Evolutionary conservation across 1,140 invertebrate species (phyloP).

Genomic region (Drosophila triauraria): DNA sequence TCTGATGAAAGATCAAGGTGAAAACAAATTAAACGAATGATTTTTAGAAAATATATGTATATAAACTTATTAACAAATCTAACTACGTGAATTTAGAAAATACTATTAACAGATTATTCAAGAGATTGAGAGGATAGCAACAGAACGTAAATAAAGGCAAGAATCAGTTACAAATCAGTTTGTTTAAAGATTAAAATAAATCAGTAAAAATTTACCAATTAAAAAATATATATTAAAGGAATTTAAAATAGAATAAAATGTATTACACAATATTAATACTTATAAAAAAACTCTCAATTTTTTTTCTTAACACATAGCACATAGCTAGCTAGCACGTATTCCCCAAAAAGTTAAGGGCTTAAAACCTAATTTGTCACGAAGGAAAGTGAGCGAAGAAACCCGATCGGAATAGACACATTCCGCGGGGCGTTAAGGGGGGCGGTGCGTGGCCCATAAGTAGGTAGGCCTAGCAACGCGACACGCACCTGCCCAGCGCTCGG

Average conservation of each 20-base stretch:
- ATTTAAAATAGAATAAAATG: background rate
- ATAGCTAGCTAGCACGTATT: slow-evolving; percentile 21
- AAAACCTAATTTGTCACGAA: slow-evolving; percentile 73
- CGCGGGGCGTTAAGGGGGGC: background rate
- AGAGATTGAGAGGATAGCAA: background rate
- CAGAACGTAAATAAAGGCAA: background rate
- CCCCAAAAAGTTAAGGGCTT: slow-evolving; percentile 35
- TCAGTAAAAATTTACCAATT: background rate
- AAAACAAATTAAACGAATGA: background rate
- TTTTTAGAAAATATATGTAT: background rate
- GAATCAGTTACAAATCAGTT: background rate
- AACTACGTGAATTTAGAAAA: no score
- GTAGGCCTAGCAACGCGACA: slow-evolving; percentile 55
- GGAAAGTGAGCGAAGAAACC: slow-evolving; percentile 6
- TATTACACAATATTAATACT: background rate
- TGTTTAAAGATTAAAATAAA: background rate
- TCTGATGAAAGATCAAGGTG: background rate
- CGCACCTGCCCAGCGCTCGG: slow-evolving; percentile 30
- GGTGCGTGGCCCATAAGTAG: slow-evolving; percentile 19
- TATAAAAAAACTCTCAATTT: background rate
- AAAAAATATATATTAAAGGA: background rate
- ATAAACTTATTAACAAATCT: no score
- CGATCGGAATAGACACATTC: slow-evolving; percentile 37
- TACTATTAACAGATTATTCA: background rate
- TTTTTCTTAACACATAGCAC: background rate